phyloP scores from a whole-genome alignment of 2,797 vertebrate genomes.

The Fistularia tabacaria region DNA sequence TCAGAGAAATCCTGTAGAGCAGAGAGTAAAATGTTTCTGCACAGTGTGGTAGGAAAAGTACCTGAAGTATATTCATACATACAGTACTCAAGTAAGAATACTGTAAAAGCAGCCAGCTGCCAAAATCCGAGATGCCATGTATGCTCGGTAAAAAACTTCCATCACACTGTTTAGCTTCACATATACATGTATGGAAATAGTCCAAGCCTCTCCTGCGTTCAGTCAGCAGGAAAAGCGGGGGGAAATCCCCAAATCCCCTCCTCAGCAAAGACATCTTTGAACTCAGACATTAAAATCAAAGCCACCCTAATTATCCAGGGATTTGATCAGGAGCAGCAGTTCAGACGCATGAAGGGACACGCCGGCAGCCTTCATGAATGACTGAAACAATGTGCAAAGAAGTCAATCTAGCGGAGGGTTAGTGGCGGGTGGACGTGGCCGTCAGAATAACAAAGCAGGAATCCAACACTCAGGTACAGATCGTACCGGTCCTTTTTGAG shows the following conservation, averaged over 20 bases:
- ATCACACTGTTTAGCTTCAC: neutral
- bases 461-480: conserved; percentile 12
- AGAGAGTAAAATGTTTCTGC: too few relatives aligned
- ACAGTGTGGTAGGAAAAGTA: too few relatives aligned
- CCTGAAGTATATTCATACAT: too few relatives aligned
- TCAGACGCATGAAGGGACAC: conserved; percentile 48
- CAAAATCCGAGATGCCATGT: too few relatives aligned
- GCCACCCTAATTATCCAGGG: conserved; percentile 45
- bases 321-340: conserved; percentile 38
- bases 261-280: conserved; percentile 55
- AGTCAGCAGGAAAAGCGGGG: conserved; percentile 23
- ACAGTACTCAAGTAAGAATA: too few relatives aligned
- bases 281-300: conserved; percentile 56
- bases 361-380: conserved; percentile 31
- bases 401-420: conserved; percentile 23
- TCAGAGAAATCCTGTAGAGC: too few relatives aligned
- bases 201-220: conserved; percentile 17
- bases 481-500: conserved; percentile 8
- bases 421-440: conserved; percentile 5
- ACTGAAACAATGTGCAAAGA: conserved; percentile 31
- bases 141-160: too few relatives aligned
- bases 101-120: too few relatives aligned
- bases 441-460: conserved; percentile 33
- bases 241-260: conserved; percentile 57
- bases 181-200: neutral